Percentiles rank a stretch among this genome's conserved stretches.
These are phyloP conservation scores for Periphyllus acericola DNA, from an alignment of 2,888 invertebrate species.

Conservation along the genomic window DNA sequence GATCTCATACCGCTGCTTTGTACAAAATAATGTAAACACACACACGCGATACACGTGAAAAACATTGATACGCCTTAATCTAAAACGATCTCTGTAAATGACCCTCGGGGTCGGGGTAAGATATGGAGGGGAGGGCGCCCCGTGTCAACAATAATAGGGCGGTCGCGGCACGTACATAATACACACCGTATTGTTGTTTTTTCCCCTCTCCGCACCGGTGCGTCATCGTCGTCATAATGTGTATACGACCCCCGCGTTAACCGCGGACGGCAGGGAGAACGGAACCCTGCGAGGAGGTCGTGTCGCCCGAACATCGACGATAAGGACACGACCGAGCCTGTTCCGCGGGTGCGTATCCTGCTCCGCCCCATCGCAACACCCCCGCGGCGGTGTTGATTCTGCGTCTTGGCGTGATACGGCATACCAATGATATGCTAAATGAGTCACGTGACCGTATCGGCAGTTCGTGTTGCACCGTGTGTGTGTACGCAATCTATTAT, in stretches of 20 bases:
- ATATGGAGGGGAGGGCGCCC: not conserved
- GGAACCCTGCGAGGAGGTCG: not conserved
- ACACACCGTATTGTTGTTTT: not conserved
- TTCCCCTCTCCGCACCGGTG: not conserved
- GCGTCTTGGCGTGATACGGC: slow-evolving; percentile 40
- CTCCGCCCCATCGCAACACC: not conserved
- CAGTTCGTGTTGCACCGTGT: no score
- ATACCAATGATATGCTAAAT: slow-evolving; percentile 59
- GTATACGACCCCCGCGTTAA: slow-evolving; percentile 3
- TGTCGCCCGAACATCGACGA: slow-evolving; percentile 39
- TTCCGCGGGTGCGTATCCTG: not conserved
- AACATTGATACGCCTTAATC: slow-evolving; percentile 50
- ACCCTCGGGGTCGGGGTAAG: not conserved
- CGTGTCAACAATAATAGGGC: slow-evolving; percentile 33
- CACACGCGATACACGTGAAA: not conserved
- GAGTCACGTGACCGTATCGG: not conserved
- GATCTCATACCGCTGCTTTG: no score
- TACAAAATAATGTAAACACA: no score
- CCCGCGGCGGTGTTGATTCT: slow-evolving; percentile 18
- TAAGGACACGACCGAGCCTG: not conserved
- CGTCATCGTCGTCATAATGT: not conserved
- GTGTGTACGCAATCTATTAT: not conserved
- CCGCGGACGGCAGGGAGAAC: not conserved
- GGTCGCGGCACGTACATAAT: not conserved
- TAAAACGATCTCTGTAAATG: slow-evolving; percentile 24